Conservation (phyloP, 2,113 vertebrate species). For the Leucopsar rothschildi region DNA sequence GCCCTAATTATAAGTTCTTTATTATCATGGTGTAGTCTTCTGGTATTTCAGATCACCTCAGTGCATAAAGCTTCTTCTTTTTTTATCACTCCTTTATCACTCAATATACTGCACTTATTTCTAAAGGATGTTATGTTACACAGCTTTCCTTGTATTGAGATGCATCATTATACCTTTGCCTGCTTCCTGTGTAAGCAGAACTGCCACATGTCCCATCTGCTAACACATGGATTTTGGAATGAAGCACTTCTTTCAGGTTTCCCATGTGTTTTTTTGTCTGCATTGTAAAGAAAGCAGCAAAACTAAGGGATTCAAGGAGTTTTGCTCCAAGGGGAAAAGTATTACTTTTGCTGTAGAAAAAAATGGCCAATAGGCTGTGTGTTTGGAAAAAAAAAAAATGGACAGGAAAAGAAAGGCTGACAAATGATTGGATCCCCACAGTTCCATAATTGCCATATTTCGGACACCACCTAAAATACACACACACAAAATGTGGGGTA, state of each 20-base stretch:
- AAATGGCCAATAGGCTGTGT: neutral
- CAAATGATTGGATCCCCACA: neutral
- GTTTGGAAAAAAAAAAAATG: neutral
- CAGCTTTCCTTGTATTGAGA: neutral
- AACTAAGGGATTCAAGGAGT: neutral
- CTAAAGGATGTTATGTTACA: neutral
- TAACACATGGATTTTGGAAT: neutral
- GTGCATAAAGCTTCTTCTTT: neutral
- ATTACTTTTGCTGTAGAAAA: neutral
- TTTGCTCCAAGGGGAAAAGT: neutral
- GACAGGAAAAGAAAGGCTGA: neutral
- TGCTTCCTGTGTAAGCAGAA: neutral
- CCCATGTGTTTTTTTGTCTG: neutral
- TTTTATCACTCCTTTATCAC: neutral
- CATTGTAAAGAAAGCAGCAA: neutral
- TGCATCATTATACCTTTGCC: neutral
- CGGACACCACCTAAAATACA: neutral
- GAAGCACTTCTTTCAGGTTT: neutral
- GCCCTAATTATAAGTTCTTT: neutral
- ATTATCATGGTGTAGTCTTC: neutral
- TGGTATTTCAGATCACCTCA: neutral
- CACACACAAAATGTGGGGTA: neutral
- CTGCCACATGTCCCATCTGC: neutral
- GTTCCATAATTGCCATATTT: neutral
- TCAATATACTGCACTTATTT: neutral